A percentile compares a stretch with the other conserved stretches of the same genome.
phyloP scores from a whole-genome alignment of 2,113 vertebrate genomes.

The Archocentrus centrarchus region DNA sequence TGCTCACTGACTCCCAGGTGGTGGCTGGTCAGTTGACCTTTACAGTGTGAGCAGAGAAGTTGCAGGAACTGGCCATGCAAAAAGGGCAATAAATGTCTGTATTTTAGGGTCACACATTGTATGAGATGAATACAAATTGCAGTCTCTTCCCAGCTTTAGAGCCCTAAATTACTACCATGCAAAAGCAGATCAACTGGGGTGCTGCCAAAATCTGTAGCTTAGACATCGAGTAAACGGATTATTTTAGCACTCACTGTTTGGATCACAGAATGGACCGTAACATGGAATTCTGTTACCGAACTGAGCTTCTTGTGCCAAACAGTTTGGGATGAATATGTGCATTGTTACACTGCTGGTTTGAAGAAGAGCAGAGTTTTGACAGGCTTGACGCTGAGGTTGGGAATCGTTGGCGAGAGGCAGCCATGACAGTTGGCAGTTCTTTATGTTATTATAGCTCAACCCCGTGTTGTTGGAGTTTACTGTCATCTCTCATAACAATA shows the following conservation, averaged over 20 bases:
- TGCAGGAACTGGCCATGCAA: not conserved
- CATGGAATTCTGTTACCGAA: not conserved
- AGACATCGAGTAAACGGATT: not conserved
- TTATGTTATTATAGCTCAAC: conserved; percentile 3
- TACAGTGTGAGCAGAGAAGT: not conserved
- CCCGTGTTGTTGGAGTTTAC: conserved; percentile 19
- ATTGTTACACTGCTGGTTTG: not conserved
- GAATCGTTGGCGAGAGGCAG: not conserved
- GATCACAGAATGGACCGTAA: not conserved
- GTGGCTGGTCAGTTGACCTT: not conserved
- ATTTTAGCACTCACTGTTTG: not conserved
- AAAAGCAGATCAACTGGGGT: not conserved
- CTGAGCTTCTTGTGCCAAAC: not conserved
- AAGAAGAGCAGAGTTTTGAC: conserved; percentile 13
- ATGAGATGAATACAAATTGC: not conserved
- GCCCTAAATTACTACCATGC: not conserved
- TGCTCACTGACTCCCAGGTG: not conserved
- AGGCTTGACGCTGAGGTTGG: not conserved
- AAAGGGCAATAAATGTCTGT: not conserved
- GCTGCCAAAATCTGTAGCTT: not conserved
- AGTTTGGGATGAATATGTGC: not conserved
- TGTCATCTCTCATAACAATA: conserved; percentile 31
- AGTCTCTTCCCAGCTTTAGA: not conserved
- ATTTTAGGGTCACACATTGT: not conserved
- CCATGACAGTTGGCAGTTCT: conserved; percentile 16